Conservation (phyloP, 2,888 invertebrate species). For the Drosophila aldrichi region DNA sequence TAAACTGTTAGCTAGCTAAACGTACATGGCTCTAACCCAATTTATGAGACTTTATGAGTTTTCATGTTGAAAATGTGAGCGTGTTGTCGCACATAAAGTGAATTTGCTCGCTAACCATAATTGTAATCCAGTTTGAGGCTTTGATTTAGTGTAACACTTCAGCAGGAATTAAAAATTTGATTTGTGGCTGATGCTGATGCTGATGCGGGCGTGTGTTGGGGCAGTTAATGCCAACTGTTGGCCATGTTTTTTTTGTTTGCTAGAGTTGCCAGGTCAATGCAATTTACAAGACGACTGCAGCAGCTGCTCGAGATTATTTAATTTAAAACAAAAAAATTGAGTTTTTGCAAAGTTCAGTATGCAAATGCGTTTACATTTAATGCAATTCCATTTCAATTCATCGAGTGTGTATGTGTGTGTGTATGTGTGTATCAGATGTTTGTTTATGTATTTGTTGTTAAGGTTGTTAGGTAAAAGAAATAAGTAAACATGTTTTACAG, state of each 20-base stretch:
- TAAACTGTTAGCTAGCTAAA: constrained; percentile 63
- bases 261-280: constrained; percentile 43
- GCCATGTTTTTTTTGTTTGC: constrained; percentile 18
- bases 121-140: constrained; percentile 85
- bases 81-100: neutral
- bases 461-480: constrained; percentile 17
- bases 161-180: constrained; percentile 48
- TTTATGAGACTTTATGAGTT: constrained; percentile 82
- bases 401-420: constrained; percentile 25
- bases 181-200: constrained; percentile 14
- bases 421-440: constrained; percentile 14
- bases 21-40: constrained; percentile 85
- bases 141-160: constrained; percentile 68
- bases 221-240: constrained; percentile 39
- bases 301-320: constrained; percentile 10
- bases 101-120: constrained; percentile 77
- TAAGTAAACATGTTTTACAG: constrained; percentile 59
- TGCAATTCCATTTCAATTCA: constrained; percentile 47
- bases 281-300: constrained; percentile 37
- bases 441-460: constrained; percentile 35
- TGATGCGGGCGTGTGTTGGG: constrained; percentile 10
- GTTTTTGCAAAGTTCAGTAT: constrained; percentile 51
- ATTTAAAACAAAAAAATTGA: constrained; percentile 11
- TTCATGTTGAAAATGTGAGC: neutral
- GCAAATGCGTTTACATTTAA: constrained; percentile 40